Evolutionary conservation across 2,888 invertebrate species (phyloP).

Genomic region (Gasteruption jaculator): DNA sequence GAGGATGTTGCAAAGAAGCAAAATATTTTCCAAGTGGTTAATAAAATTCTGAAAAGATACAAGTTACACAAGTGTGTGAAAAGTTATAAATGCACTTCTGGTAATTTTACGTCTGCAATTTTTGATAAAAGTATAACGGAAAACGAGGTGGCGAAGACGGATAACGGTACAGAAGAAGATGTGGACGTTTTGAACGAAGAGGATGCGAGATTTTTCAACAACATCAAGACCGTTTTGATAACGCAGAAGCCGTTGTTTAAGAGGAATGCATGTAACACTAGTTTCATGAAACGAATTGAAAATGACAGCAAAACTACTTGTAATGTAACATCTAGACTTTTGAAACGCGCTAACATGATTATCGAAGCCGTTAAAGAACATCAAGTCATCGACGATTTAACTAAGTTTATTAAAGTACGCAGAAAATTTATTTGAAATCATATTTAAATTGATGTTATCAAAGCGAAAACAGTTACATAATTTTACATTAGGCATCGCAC

Average conservation of each 20-base stretch:
- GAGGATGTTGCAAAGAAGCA: slow-evolving; percentile 2
- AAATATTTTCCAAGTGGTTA: slow-evolving; percentile 20
- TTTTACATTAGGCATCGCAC: no score
- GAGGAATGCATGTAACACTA: slow-evolving; percentile 31
- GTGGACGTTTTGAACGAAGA: slow-evolving; percentile 17
- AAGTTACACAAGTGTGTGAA: slow-evolving; percentile 22
- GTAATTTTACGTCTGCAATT: slow-evolving; percentile 2
- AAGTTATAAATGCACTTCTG: slow-evolving; percentile 36
- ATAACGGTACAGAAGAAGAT: not conserved
- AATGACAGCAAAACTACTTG: slow-evolving; percentile 28
- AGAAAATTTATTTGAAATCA: slow-evolving; percentile 10
- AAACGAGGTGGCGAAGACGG: slow-evolving; percentile 29
- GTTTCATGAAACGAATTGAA: slow-evolving; percentile 39
- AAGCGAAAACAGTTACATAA: not conserved
- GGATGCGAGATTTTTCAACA: slow-evolving; percentile 32
- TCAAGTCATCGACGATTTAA: slow-evolving; percentile 58
- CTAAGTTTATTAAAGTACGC: slow-evolving; percentile 53
- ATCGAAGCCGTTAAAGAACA: slow-evolving; percentile 59
- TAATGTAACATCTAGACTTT: slow-evolving; percentile 50
- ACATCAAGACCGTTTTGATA: slow-evolving; percentile 43
- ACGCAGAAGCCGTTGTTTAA: slow-evolving; percentile 37
- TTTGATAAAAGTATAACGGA: not conserved
- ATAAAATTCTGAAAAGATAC: slow-evolving; percentile 31
- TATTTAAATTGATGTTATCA: no score
- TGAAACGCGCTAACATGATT: slow-evolving; percentile 61